These are phyloP conservation scores for Drosophila ogumai DNA, from an alignment of 1,140 invertebrate genomes.

Conservation along the genomic window DNA sequence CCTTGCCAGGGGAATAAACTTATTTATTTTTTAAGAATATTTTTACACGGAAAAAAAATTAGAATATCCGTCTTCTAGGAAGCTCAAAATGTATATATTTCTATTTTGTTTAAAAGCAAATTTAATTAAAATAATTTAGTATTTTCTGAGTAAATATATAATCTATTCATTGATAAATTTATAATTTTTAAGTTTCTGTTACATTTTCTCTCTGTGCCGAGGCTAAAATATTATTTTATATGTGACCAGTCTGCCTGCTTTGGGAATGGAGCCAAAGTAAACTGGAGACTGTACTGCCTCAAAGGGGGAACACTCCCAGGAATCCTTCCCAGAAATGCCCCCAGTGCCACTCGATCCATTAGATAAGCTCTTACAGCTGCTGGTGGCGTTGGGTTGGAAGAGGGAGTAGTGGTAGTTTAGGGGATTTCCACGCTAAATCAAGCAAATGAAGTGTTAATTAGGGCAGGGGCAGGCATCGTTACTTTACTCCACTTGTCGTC, in stretches of 20 bases:
- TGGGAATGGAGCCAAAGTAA: background rate
- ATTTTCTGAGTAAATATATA: too few species aligned
- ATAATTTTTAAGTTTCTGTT: background rate
- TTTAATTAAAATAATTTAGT: too few species aligned
- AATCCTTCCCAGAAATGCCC: constrained; percentile 7
- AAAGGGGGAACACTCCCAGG: background rate
- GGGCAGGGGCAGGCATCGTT: background rate
- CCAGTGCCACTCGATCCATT: constrained; percentile 28
- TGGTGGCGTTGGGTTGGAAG: constrained; percentile 1
- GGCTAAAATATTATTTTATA: constrained; percentile 16
- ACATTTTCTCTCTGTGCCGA: background rate
- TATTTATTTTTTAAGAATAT: constrained; percentile 22
- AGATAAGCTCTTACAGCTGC: constrained; percentile 20
- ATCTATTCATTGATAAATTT: background rate
- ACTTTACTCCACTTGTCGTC: constrained; percentile 10
- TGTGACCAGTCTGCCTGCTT: background rate
- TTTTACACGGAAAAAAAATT: background rate
- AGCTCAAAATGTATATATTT: background rate
- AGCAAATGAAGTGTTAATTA: constrained; percentile 58
- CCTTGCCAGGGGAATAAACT: constrained; percentile 11
- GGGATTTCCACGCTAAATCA: constrained; percentile 45
- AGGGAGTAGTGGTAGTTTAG: too few species aligned
- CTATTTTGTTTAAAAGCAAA: too few species aligned
- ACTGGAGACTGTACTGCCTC: background rate
- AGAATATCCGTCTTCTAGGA: background rate